Evolutionary conservation across 1,140 invertebrate genomes (phyloP).

Genomic region (Bombus breviceps): DNA sequence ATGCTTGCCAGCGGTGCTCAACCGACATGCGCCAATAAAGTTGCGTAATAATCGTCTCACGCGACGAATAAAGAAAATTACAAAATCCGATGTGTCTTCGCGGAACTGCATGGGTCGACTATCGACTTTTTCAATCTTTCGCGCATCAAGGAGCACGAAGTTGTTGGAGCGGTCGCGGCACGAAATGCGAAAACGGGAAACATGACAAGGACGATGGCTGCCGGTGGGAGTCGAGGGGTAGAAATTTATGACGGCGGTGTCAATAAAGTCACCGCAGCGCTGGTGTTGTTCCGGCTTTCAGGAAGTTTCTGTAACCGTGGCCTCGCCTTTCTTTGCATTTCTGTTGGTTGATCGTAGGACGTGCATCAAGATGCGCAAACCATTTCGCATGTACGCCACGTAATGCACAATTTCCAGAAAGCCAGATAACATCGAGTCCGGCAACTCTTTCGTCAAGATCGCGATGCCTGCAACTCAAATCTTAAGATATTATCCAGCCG

Average conservation of each 20-base stretch:
- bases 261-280: slow-evolving; percentile 63
- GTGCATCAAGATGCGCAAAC: slow-evolving; percentile 26
- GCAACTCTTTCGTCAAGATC: slow-evolving; percentile 35
- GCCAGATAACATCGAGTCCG: slow-evolving; percentile 22
- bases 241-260: slow-evolving; percentile 65
- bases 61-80: not conserved
- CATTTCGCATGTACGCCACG: slow-evolving; percentile 41
- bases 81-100: not conserved
- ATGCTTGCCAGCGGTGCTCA: slow-evolving; percentile 61
- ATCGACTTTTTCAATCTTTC: not conserved
- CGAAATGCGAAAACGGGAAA: slow-evolving; percentile 25
- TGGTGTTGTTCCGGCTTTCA: slow-evolving; percentile 30
- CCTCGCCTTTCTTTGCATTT: slow-evolving; percentile 50
- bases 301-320: slow-evolving; percentile 23
- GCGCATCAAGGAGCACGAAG: not conserved
- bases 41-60: not conserved
- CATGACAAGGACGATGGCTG: slow-evolving; percentile 41
- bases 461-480: slow-evolving; percentile 16
- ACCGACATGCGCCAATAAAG: not conserved
- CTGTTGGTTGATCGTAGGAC: slow-evolving; percentile 36
- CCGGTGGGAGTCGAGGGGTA: slow-evolving; percentile 59
- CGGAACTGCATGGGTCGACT: too few relatives aligned
- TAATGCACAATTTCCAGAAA: slow-evolving; percentile 55
- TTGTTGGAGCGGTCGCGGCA: not conserved
- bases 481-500: slow-evolving; percentile 1